Percentiles rank a stretch among this genome's conserved stretches.
phyloP scores from a whole-genome alignment of 53 echinoderm and acorn worm species.

The Holothuria leucospilota region DNA sequence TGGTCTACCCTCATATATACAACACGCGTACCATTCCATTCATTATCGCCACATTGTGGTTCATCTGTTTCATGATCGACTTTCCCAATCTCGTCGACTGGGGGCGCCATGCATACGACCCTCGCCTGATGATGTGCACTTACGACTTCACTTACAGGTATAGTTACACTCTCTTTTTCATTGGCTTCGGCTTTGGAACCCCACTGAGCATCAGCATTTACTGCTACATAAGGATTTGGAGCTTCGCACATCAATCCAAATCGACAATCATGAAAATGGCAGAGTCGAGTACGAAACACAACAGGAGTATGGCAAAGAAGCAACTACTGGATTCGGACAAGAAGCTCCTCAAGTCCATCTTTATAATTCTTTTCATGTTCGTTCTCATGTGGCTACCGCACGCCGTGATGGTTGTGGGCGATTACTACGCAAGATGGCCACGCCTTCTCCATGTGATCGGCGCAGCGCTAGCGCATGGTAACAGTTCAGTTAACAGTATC shows the following conservation, averaged over 20 bases:
- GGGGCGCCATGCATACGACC: slow-evolving; percentile 81
- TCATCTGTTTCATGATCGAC: slow-evolving; percentile 77
- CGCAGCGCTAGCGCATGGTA: slow-evolving; percentile 70
- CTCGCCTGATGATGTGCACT: slow-evolving; percentile 77
- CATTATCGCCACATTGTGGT: slow-evolving; percentile 64
- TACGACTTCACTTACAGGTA: slow-evolving; percentile 74
- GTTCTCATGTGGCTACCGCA: slow-evolving; percentile 86
- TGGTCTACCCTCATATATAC: slow-evolving; percentile 68
- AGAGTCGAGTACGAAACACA: background rate
- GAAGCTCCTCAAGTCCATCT: slow-evolving; percentile 69
- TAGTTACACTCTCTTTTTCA: slow-evolving; percentile 79
- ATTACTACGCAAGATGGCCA: slow-evolving; percentile 64
- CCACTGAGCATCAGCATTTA: slow-evolving; percentile 62
- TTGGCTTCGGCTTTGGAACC: slow-evolving; percentile 60
- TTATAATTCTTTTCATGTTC: slow-evolving; percentile 75
- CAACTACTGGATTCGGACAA: slow-evolving; percentile 38
- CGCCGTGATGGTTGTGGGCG: slow-evolving; percentile 66
- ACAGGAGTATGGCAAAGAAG: background rate
- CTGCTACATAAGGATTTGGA: slow-evolving; percentile 71
- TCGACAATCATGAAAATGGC: slow-evolving; percentile 27
- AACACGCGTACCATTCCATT: slow-evolving; percentile 72
- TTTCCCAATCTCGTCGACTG: slow-evolving; percentile 82
- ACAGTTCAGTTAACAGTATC: slow-evolving; percentile 82
- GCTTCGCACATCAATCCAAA: slow-evolving; percentile 34
- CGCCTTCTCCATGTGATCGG: slow-evolving; percentile 59